Base-by-base conservation (phyloP, 2,797 vertebrate genomes). In the Sebastes reedi region DNA sequence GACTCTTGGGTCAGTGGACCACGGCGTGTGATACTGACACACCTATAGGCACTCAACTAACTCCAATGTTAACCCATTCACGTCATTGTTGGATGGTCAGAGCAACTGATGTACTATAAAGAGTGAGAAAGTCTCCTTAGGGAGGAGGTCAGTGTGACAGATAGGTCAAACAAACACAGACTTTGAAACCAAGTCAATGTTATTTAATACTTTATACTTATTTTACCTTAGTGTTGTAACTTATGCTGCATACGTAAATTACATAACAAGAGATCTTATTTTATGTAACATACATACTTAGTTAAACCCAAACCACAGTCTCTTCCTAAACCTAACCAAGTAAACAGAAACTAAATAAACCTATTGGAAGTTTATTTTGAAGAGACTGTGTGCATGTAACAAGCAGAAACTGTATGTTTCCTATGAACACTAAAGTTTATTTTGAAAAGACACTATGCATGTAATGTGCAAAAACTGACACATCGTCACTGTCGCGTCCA, bases 141-240 rank as follows among this genome's bases (percentile, higher is more conserved):
- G 54, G 22, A 55, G 22, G 54, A 55, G 22, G 0, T 22, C n/a
- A 0, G 52, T 0, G 2, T 22, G 52, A 55, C 20, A 3, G 0
- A 24, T 24, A 12, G 54, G 54, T 55, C 54, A 55, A 55, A 13
- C 11, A 55, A 24, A 55, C 10, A 55, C 11, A 55, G 22, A 20
- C 46, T 46, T 46, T 46, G 42, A 55, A 22, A 55, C 52, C 52
- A 55, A 55, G 52, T 24, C n/a, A 55, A 55, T 22, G 10, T 12
- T 55, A 46, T 46, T 46, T 42, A 0, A 42, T 42, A 16, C 39
- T 42, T 46, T 46, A 8, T 22, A 24, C 11, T 55, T 55, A 55
- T 24, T 24, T 55, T 24, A 24, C 52, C 52, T 24, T 24, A 0
- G 11, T 55, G 0, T 55, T 55, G 11, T 55, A 50, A 24, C 54